Evolutionary conservation across 2,797 vertebrate species (phyloP).

Genomic region (Acipenser ruthenus): DNA sequence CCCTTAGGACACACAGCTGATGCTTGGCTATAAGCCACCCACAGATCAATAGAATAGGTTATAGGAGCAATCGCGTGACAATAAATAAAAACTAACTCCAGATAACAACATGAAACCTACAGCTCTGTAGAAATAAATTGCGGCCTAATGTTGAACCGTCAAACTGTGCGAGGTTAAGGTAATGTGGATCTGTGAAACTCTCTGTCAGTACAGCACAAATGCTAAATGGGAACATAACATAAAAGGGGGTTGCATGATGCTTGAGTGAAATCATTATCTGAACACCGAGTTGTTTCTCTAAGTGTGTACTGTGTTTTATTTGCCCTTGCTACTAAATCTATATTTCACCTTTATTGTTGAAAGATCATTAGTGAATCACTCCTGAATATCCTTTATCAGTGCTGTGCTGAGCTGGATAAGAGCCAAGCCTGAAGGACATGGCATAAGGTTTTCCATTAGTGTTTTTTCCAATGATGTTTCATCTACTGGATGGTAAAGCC

Average conservation of each 20-base stretch:
- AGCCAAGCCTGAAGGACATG: neutral
- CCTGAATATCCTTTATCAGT: neutral
- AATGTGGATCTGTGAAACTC: neutral
- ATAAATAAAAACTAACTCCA: slow-evolving; percentile 56
- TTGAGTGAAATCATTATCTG: neutral
- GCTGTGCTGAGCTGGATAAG: neutral
- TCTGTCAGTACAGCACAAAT: neutral
- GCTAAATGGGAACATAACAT: neutral
- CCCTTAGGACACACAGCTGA: slow-evolving; percentile 46
- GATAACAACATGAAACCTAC: slow-evolving; percentile 25
- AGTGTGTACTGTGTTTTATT: neutral
- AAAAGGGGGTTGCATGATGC: neutral
- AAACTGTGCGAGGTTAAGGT: neutral
- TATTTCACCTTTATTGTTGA: slow-evolving; percentile 6
- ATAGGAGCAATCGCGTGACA: slow-evolving; percentile 56
- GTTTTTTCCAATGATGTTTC: too few relatives aligned
- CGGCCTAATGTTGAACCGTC: slow-evolving; percentile 6
- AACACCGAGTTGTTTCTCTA: neutral
- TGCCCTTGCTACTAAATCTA: neutral
- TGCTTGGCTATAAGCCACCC: slow-evolving; percentile 41
- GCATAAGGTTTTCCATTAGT: too few relatives aligned
- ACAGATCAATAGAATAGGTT: slow-evolving; percentile 56
- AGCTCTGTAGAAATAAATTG: slow-evolving; percentile 16
- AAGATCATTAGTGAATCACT: neutral
- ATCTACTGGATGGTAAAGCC: too few relatives aligned